Evolutionary conservation across 2,113 vertebrate genomes (phyloP), one percentile per base, ranked within the genome.

Genomic region (Phoenicopterus ruber): DNA sequence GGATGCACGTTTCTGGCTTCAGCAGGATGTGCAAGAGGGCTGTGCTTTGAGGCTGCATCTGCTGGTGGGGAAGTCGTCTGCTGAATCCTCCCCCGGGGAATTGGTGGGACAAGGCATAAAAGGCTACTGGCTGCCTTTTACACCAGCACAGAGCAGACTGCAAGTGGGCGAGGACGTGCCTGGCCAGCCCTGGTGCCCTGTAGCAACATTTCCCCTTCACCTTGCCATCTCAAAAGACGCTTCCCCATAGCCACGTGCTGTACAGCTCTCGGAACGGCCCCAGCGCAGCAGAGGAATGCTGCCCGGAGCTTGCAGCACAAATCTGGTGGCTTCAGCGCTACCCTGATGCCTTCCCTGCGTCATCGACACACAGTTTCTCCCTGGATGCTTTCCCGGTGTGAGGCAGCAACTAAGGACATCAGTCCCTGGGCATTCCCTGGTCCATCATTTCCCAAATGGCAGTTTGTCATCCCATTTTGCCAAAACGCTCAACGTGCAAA

Each of bases 291-390:
- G 26, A 42, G 13, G 13, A 66, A 20, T 4, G 11, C 38, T 79
- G 34, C 26, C 46, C 65, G 76, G 61, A 66, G 36, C 61, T 57
- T 47, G 31, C n/a, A 38, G 52, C 7, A 9, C 16, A 29, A 40
- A 62, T 31, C n/a, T 26, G 34, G 17, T 40, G 55, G 7, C 50
- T 62, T 59, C 44, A 55, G 0, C 1, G 0, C 31, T 67, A 19
- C 31, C 34, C 22, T 0, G 1, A 38, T 50, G 71, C 55, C 55
- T 65, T 50, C 46, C 21, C 36, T 61, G 29, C 26, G 7, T 13
- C 32, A 6, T 5, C 2, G 5, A 13, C 40, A 17, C n/a, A 17
- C 13, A 36, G 42, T 29, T 52, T 22, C 9, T 67, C 17, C 36
- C 59, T 36, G 31, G 36, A 8, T 22, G 28, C 15, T 29, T 8